These are phyloP conservation scores for Peromyscus polionotus DNA, from an alignment of 2,113 vertebrate species.

Conservation along the genomic window DNA sequence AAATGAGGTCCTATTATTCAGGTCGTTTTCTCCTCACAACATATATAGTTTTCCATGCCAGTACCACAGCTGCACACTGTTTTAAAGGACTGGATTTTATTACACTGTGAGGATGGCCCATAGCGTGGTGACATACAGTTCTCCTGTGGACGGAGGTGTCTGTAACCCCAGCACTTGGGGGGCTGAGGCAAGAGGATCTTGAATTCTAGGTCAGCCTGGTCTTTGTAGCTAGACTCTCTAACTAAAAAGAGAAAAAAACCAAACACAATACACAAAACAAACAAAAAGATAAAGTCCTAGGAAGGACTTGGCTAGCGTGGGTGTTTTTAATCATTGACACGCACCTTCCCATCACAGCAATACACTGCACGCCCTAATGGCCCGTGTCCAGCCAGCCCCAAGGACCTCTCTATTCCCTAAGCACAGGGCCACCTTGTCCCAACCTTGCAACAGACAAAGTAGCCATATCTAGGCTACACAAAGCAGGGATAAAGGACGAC, in stretches of 20 bases:
- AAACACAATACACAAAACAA: background rate
- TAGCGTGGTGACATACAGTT: background rate
- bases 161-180: background rate
- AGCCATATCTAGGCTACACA: background rate
- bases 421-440: background rate
- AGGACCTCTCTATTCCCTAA: slow-evolving; percentile 12
- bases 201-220: background rate
- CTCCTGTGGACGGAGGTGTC: background rate
- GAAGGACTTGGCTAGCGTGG: background rate
- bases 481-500: slow-evolving; percentile 38
- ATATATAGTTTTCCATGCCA: background rate
- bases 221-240: background rate
- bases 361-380: fast-evolving
- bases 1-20: background rate
- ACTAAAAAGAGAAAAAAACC: background rate
- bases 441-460: slow-evolving; percentile 2
- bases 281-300: background rate
- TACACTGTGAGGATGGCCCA: background rate
- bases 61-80: background rate
- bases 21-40: background rate
- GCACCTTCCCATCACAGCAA: background rate
- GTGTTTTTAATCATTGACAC: background rate
- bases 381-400: background rate
- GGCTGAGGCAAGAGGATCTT: background rate
- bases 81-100: background rate